Evolutionary conservation across 2,113 vertebrate genomes (phyloP).

Genomic region (Dicaeum eximium): DNA sequence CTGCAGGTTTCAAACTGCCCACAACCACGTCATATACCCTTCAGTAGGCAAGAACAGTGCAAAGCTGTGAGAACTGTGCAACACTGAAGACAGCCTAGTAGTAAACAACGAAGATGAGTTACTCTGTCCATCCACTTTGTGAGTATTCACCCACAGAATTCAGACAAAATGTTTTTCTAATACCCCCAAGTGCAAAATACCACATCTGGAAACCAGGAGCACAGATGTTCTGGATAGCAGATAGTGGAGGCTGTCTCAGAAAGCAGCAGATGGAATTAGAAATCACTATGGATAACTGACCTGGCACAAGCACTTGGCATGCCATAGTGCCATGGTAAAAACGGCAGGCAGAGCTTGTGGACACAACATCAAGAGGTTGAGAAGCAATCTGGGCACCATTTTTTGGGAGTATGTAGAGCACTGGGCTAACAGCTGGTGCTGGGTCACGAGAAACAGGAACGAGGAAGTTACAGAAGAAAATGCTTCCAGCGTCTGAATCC

Average conservation of each 20-base stretch:
- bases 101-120: background rate
- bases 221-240: background rate
- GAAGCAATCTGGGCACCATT: background rate
- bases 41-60: background rate
- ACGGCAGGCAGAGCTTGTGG: background rate
- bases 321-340: background rate
- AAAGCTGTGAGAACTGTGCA: background rate
- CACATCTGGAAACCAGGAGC: background rate
- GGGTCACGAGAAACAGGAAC: background rate
- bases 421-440: background rate
- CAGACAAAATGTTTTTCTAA: background rate
- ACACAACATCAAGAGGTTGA: background rate
- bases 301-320: fast-evolving
- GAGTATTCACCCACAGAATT: background rate
- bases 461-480: background rate
- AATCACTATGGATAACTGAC: background rate
- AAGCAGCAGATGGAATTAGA: background rate
- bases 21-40: background rate
- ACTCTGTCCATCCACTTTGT: background rate
- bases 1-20: conserved; percentile 24
- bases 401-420: background rate
- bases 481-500: background rate
- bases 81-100: background rate
- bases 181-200: background rate
- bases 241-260: background rate